Percentiles rank a stretch among this genome's conserved stretches.
Conservation (phyloP, 2,797 vertebrate genomes). For the Botia almorhae region DNA sequence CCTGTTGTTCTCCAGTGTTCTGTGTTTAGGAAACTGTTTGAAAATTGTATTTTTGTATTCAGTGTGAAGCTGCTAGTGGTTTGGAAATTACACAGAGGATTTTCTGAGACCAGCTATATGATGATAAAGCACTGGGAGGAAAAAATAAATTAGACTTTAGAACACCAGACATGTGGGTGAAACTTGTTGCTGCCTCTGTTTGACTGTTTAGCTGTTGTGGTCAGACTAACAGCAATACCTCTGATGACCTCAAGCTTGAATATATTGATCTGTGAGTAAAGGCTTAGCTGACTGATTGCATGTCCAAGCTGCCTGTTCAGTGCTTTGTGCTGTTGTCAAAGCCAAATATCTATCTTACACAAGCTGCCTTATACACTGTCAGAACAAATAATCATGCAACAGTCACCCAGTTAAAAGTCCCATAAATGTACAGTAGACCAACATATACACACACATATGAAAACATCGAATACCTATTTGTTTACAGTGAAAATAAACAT, state of each 20-base stretch:
- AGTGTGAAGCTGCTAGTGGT: background rate
- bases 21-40: too few species aligned
- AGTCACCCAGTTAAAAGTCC: constrained; percentile 3
- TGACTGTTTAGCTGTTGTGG: constrained; percentile 72
- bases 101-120: constrained; percentile 4
- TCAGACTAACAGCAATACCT: constrained; percentile 71
- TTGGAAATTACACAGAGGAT: background rate
- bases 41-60: background rate
- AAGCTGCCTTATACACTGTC: constrained; percentile 61
- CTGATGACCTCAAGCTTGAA: constrained; percentile 66
- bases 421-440: background rate
- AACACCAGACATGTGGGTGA: constrained; percentile 22
- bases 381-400: constrained; percentile 53
- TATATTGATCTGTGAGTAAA: constrained; percentile 80
- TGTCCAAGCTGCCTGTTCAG: constrained; percentile 70
- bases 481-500: too few species aligned
- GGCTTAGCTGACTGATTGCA: constrained; percentile 74
- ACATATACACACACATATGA: too few species aligned
- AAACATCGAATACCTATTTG: too few species aligned
- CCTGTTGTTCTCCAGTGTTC: too few species aligned
- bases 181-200: constrained; percentile 73
- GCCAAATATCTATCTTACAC: constrained; percentile 67
- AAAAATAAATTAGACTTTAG: constrained; percentile 19
- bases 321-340: constrained; percentile 59
- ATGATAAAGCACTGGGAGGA: constrained; percentile 9